Evolutionary conservation across 2,888 invertebrate species (phyloP), one percentile per base, ranked within the genome.

Genomic region (Margaritifera margaritifera): DNA sequence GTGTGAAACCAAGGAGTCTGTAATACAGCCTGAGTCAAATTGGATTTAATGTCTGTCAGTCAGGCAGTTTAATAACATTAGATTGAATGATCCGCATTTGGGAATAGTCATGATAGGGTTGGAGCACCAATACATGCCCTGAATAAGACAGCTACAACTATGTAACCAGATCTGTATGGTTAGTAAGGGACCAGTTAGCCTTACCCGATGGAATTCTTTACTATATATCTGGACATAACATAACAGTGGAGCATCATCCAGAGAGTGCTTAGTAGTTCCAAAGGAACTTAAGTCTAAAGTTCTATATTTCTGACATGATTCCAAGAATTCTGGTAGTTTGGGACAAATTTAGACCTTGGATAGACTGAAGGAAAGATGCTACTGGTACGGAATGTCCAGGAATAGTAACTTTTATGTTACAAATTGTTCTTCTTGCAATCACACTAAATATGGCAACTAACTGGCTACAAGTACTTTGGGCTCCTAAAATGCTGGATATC

Each of bases 401-500:
- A n/a, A n/a, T n/a, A n/a, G n/a, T n/a, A n/a, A n/a, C n/a, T n/a
- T n/a, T n/a, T n/a, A n/a, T n/a, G n/a, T 66, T 11, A 51, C n/a
- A 27, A n/a, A 25, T 3, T 74, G 70, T 42, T 18, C 5, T 24
- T 22, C n/a, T 6, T 72, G 72, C 50, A 66, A 56, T 51, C 55
- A 57, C 25, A 69, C 64, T 20, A 69, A 69, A 53, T 66, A 60
- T 27, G 19, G 52, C 5, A 31, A 53, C 55, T 19, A 22, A 5
- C 31, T 51, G 18, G n/a, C 66, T 1, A 67, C 27, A 52, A 24
- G 51, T 2, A 15, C 42, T 1, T n/a, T 72, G 6, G 53, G 42
- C 4, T 19, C 97, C 97, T 87, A 94, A 94, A 42, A 96, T 94
- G 91, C 98, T 96, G 84, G 94, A 93, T 19, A 52, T n/a, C 69